phyloP scores from a whole-genome alignment of 2,888 invertebrate species.

The Luperina testacea region DNA sequence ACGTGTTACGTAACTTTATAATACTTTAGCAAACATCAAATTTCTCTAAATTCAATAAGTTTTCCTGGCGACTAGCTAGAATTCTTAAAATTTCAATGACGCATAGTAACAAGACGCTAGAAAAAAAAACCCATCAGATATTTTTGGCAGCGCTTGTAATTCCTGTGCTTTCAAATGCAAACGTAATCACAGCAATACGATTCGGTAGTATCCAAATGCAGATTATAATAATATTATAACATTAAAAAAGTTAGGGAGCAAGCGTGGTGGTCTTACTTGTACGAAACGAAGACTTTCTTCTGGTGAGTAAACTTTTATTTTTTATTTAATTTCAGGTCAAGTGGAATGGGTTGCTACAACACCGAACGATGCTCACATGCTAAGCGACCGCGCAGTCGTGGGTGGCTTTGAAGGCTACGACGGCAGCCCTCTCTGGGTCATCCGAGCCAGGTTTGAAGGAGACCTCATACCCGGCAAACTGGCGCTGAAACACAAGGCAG shows the following conservation, averaged over 20 bases:
- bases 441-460: constrained; percentile 80
- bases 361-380: constrained; percentile 70
- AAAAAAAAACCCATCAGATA: constrained; percentile 28
- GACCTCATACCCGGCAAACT: constrained; percentile 87
- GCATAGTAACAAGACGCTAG: constrained; percentile 11
- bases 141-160: constrained; percentile 38
- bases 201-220: background rate
- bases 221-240: background rate
- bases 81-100: constrained; percentile 35
- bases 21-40: background rate
- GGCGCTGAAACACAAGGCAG: constrained; percentile 81
- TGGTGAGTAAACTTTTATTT: background rate
- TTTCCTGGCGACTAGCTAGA: constrained; percentile 7
- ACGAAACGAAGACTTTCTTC: background rate
- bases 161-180: constrained; percentile 12
- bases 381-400: constrained; percentile 81
- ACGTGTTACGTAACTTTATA: background rate
- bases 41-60: background rate
- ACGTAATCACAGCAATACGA: constrained; percentile 5
- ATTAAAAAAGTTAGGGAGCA: background rate
- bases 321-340: constrained; percentile 69
- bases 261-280: background rate
- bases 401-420: constrained; percentile 86
- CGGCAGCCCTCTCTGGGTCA: constrained; percentile 86
- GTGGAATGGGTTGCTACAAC: constrained; percentile 83